Percentiles rank a stretch among this genome's conserved stretches.
These are phyloP conservation scores for Lycodopsis pacificus DNA, from an alignment of 2,797 vertebrate genomes.

Conservation along the genomic window DNA sequence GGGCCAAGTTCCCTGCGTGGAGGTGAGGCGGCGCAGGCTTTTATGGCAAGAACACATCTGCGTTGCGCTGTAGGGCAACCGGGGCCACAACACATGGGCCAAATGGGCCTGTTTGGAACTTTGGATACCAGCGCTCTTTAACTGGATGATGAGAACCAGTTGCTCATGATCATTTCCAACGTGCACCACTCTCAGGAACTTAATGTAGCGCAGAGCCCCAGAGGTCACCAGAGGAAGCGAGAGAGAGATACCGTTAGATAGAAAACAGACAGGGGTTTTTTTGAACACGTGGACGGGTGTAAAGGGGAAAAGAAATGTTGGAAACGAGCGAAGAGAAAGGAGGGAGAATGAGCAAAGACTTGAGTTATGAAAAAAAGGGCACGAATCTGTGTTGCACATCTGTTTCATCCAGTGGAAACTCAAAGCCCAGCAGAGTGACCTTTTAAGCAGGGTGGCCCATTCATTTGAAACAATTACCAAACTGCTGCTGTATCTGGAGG, in stretches of 20 bases:
- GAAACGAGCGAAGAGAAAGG: slow-evolving; percentile 39
- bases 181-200: slow-evolving; percentile 57
- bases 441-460: slow-evolving; percentile 61
- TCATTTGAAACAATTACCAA: slow-evolving; percentile 68
- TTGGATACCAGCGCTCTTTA: slow-evolving; percentile 71
- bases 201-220: slow-evolving; percentile 69
- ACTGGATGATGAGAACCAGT: slow-evolving; percentile 82
- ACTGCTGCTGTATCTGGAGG: slow-evolving; percentile 64
- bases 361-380: slow-evolving; percentile 50
- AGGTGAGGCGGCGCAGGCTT: slow-evolving; percentile 72
- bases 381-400: slow-evolving; percentile 55
- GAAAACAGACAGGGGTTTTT: slow-evolving; percentile 44
- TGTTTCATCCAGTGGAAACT: slow-evolving; percentile 65
- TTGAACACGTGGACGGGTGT: slow-evolving; percentile 32
- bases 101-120: slow-evolving; percentile 75
- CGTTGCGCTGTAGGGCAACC: slow-evolving; percentile 74
- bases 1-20: slow-evolving; percentile 77
- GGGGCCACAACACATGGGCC: slow-evolving; percentile 74
- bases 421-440: slow-evolving; percentile 63
- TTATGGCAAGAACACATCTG: slow-evolving; percentile 80
- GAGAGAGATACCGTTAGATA: neutral
- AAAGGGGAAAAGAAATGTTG: slow-evolving; percentile 11
- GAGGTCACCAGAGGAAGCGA: slow-evolving; percentile 56
- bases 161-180: slow-evolving; percentile 71
- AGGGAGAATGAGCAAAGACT: slow-evolving; percentile 44